Conservation (phyloP, 2,888 invertebrate genomes). For the Cephonodes hylas region DNA sequence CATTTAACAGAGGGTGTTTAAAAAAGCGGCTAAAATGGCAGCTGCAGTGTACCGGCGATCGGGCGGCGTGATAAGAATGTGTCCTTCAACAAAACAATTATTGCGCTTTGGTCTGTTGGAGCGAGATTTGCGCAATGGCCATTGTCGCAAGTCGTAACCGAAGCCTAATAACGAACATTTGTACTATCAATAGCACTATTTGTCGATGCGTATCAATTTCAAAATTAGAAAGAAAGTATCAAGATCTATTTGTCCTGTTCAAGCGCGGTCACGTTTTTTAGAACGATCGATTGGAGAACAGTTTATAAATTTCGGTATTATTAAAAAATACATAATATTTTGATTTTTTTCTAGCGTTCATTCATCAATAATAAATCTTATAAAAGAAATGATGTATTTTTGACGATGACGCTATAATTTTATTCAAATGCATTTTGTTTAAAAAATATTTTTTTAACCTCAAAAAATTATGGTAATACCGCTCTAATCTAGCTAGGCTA, state of each 20-base stretch:
- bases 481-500: too few relatives aligned
- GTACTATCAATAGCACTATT: slow-evolving; percentile 8
- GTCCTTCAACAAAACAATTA: slow-evolving; percentile 78
- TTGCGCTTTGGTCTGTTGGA: slow-evolving; percentile 51
- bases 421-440: too few relatives aligned
- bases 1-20: slow-evolving; percentile 37
- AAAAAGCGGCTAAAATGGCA: slow-evolving; percentile 62
- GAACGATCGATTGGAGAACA: too few relatives aligned
- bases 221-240: slow-evolving; percentile 8
- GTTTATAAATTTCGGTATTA: neutral
- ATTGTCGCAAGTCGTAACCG: slow-evolving; percentile 8
- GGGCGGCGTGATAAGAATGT: slow-evolving; percentile 62
- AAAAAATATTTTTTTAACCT: too few relatives aligned
- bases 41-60: slow-evolving; percentile 66
- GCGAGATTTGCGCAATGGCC: slow-evolving; percentile 58
- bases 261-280: slow-evolving; percentile 6
- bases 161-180: slow-evolving; percentile 8
- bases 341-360: too few relatives aligned
- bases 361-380: too few relatives aligned
- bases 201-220: slow-evolving; percentile 8
- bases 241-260: slow-evolving; percentile 1
- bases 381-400: too few relatives aligned
- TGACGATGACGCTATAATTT: too few relatives aligned
- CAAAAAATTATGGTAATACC: too few relatives aligned
- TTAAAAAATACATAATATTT: too few relatives aligned